Evolutionary conservation across 2,888 invertebrate species (phyloP), one percentile per base, ranked within the genome.

Genomic region (Linhomoeus sp.): DNA sequence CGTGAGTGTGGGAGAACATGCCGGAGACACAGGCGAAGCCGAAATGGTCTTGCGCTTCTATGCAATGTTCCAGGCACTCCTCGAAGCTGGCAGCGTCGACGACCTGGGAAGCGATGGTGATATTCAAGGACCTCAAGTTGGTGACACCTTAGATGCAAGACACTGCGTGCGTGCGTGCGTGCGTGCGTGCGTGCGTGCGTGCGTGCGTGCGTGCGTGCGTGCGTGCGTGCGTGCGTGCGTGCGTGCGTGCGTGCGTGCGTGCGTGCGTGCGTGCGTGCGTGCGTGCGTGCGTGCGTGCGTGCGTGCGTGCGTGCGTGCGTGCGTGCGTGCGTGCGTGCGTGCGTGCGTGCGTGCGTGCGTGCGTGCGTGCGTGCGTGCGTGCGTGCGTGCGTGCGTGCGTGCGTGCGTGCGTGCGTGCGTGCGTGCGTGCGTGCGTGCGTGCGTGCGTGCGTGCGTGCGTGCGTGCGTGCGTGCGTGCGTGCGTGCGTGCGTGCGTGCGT

Each of bases 211-310:
- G 43, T 42, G 43, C 25, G 43, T 42, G 43, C 25, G 43, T 42
- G 43, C 25, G 25, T 42, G 43, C 25, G 43, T 42, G 43, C 25
- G 43, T 42, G 43, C 43, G 43, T 42, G 43, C 43, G 43, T 42
- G 43, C 43, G 43, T 42, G 43, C 43, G 43, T 42, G 43, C 43
- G 43, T 42, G 43, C 43, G 43, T 42, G 43, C 43, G 43, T 42
- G 43, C 43, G 43, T 42, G 43, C 43, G 43, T 42, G 29, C 43
- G 43, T 42, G 43, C 25, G 43, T 42, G 43, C 43, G 43, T 42
- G 43, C 43, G 43, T 42, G 43, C 43, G 43, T 42, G 43, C 43
- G 43, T 42, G 43, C 43, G 43, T 42, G 43, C 43, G 43, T 42
- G 43, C 43, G 43, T 42, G 43, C 43, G 43, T 42, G 43, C 43